Evolutionary conservation across 2,797 vertebrate genomes (phyloP).

Genomic region (Chiloscyllium punctatum): DNA sequence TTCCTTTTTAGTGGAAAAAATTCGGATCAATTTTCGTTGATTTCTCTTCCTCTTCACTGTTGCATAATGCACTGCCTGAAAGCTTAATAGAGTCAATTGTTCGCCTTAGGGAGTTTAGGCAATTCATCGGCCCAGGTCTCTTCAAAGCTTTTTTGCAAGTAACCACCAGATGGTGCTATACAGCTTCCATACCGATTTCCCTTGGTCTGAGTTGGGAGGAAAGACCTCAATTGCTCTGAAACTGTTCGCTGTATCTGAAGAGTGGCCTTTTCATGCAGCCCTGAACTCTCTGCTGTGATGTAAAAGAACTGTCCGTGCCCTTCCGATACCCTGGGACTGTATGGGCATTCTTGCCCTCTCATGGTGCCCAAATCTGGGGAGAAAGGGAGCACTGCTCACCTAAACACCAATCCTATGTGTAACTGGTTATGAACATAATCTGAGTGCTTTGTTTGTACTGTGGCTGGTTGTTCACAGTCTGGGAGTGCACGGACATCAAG

Average conservation of each 20-base stretch:
- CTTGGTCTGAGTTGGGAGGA: neutral
- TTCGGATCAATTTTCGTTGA: neutral
- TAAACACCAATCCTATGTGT: neutral
- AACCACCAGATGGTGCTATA: neutral
- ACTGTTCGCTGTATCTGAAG: neutral
- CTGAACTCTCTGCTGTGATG: too few species aligned
- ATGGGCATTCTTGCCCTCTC: neutral
- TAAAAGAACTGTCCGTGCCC: neutral
- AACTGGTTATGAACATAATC: neutral
- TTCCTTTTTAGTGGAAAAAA: neutral
- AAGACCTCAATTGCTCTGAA: neutral
- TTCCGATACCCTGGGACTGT: neutral
- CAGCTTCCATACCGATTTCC: neutral
- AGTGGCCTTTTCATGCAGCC: neutral
- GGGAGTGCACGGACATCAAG: neutral
- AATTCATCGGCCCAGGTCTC: neutral
- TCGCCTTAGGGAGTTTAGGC: neutral
- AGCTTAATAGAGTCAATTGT: neutral
- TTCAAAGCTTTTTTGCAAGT: neutral
- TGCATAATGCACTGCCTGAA: neutral
- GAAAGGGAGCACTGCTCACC: neutral
- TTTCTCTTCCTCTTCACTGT: neutral
- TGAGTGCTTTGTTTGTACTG: neutral
- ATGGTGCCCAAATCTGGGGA: too few species aligned
- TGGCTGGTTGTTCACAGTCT: neutral